phyloP scores from a whole-genome alignment of 92 coral and sea anemone genomes.

The Palythoa grandis region DNA sequence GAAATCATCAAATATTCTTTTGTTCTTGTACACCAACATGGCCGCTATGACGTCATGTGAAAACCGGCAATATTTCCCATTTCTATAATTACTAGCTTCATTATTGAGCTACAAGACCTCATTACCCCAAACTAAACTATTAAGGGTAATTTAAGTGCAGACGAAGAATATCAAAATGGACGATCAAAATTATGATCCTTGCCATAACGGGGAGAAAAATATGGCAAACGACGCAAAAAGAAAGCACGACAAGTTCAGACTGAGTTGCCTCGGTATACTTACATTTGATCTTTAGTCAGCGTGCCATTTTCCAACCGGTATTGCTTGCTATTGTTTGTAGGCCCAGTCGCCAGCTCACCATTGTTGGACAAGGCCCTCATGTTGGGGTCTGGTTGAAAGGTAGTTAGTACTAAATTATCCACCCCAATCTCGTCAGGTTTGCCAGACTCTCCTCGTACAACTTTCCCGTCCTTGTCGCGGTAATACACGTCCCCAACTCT shows the following conservation, averaged over 20 bases:
- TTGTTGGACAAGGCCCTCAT: slow-evolving; percentile 30
- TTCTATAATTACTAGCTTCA: too few relatives aligned
- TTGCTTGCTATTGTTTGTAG: neutral
- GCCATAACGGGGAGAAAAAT: too few relatives aligned
- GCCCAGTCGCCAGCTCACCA: slow-evolving; percentile 1
- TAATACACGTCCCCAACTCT: slow-evolving; percentile 78
- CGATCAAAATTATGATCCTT: too few relatives aligned
- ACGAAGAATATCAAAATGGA: too few relatives aligned
- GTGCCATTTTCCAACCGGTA: slow-evolving; percentile 10
- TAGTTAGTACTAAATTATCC: slow-evolving; percentile 19
- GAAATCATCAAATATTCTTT: too few relatives aligned
- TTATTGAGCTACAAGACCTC: too few relatives aligned
- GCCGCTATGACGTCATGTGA: too few relatives aligned
- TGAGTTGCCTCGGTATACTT: neutral
- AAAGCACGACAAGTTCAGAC: neutral
- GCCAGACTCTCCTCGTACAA: slow-evolving; percentile 29
- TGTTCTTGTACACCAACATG: too few relatives aligned
- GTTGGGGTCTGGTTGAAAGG: slow-evolving; percentile 41
- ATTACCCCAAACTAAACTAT: too few relatives aligned
- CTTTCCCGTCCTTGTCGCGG: slow-evolving; percentile 68
- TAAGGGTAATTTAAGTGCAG: too few relatives aligned
- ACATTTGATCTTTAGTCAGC: slow-evolving; percentile 30
- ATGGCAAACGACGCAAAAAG: neutral
- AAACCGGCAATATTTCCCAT: too few relatives aligned
- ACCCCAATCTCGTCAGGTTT: slow-evolving; percentile 10